Evolutionary conservation across 2,113 vertebrate genomes (phyloP), one percentile per base, ranked within the genome.

Genomic region (Chloebia gouldiae): DNA sequence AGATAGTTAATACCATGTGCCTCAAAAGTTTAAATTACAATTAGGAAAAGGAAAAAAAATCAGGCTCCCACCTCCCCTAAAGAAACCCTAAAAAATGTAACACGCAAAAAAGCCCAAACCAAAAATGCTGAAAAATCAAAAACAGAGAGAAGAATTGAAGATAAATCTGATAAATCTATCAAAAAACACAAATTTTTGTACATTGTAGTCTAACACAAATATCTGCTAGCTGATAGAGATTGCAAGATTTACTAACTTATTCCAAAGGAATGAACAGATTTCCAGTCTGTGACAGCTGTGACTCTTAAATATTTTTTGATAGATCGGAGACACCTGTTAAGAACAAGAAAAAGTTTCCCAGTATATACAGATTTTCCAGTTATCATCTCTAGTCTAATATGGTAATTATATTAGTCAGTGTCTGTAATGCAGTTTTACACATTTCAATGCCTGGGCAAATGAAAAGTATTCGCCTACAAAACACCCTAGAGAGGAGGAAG

Each of bases 61-160:
- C 2, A 23, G 16, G 3, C 3, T 6, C 7, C 6, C 25, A 25
- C 2, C 4, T 57, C 5, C 5, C 9, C 33, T 23, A 28, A 31
- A 14, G 14, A 57, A 57, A 47, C 5, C 9, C 23, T 33, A 11
- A 28, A 7, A 31, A 37, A 25, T 11, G 4, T 1, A 61, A 40
- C 9, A 17, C 1, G n/a, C 17, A 25, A 33, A 30, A 24, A 30
- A 17, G 6, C 4, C 13, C 1, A 45, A 66, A 14, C 6, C 7
- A 64, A 47, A 2, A n/a, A n/a, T n/a, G n/a, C n/a, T n/a, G n/a
- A n/a, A n/a, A 6, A 66, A 59, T 17, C 1, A 30, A 31, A 54
- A 49, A 39, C 9, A 30, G 0, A 39, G 25, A 12, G 31, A 50
- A 66, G 20, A 54, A 49, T 9, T 49, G 7, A 65, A 1, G 6